phyloP scores from a whole-genome alignment of 2,113 vertebrate species.

The Carassius auratus region DNA sequence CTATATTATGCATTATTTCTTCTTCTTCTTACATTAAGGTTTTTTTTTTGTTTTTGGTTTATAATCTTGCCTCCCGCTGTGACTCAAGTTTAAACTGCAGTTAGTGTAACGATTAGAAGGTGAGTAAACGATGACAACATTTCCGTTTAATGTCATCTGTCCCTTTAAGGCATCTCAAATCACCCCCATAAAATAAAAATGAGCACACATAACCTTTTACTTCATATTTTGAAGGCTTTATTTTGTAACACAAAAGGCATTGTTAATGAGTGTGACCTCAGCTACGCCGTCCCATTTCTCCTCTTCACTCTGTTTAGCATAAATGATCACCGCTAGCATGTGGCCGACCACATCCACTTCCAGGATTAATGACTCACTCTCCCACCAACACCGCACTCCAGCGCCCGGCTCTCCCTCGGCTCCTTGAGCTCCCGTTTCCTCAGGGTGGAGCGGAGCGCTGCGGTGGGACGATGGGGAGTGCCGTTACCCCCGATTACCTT shows the following conservation, averaged over 20 bases:
- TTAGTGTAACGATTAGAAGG: background rate
- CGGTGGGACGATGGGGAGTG: background rate
- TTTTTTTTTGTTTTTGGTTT: background rate
- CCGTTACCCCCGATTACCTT: conserved; percentile 31
- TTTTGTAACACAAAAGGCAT: conserved; percentile 6
- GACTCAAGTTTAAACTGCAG: background rate
- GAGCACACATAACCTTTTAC: conserved; percentile 8
- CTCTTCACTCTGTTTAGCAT: conserved; percentile 36
- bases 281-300: conserved; percentile 8
- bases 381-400: conserved; percentile 10
- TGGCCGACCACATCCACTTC: conserved; percentile 25
- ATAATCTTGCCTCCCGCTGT: background rate
- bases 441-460: background rate
- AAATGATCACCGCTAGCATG: conserved; percentile 31
- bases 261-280: conserved; percentile 32
- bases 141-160: background rate
- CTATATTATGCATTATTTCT: no score
- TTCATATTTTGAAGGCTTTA: conserved; percentile 23
- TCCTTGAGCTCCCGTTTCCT: conserved; percentile 5
- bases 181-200: background rate
- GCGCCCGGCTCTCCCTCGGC: conserved; percentile 5
- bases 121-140: background rate
- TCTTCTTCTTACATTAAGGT: background rate
- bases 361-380: conserved; percentile 24
- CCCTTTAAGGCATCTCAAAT: background rate